Percentiles rank a stretch among this genome's conserved stretches.
Evolutionary conservation across 2,113 vertebrate genomes (phyloP).

Genomic region (Xyliphius kryptos): DNA sequence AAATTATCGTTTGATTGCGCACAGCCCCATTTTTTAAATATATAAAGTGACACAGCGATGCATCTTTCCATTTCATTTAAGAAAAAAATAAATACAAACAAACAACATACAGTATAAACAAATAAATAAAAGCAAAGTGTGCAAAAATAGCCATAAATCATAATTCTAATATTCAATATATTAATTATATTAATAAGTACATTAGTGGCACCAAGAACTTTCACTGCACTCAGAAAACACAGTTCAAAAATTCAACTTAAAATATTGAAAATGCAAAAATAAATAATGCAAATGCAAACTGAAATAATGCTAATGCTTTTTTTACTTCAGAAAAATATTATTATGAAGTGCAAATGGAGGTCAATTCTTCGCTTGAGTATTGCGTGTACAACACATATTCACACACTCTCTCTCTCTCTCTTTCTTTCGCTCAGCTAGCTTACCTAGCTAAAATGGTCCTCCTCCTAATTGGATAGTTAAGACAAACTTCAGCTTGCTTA

Average conservation of each 20-base stretch:
- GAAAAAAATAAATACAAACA: constrained; percentile 22
- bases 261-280: constrained; percentile 4
- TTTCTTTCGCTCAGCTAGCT: no score
- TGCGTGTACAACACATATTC: no score
- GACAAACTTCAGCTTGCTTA: no score
- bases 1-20: constrained; percentile 23
- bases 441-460: no score
- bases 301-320: background rate
- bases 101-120: constrained; percentile 35
- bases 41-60: constrained; percentile 23
- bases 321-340: background rate
- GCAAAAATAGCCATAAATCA: constrained; percentile 19
- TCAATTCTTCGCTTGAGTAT: no score
- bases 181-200: no score
- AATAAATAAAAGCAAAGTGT: constrained; percentile 20
- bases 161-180: no score
- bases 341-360: constrained; percentile 28
- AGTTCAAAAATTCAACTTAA: constrained; percentile 16
- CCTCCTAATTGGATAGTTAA: no score
- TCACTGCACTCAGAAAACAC: constrained; percentile 35
- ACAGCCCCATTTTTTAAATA: constrained; percentile 9
- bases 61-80: constrained; percentile 27
- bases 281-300: constrained; percentile 1
- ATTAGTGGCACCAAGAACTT: constrained; percentile 20
- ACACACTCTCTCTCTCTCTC: no score